Evolutionary conservation across 2,113 vertebrate genomes (phyloP).

Genomic region (Gambusia holbrooki): DNA sequence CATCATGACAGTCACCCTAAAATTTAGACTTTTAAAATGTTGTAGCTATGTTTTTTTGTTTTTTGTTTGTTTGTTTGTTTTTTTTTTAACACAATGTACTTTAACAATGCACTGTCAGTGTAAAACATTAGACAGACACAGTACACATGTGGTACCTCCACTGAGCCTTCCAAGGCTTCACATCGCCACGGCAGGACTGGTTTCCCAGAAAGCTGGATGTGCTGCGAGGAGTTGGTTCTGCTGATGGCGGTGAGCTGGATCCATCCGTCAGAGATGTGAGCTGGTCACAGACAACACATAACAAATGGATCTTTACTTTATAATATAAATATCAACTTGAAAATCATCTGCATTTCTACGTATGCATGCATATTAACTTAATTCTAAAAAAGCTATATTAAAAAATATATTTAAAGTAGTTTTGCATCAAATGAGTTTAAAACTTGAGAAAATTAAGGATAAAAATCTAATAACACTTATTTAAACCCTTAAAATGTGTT

Average conservation of each 20-base stretch:
- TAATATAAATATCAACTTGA: neutral
- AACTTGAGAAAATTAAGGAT: neutral
- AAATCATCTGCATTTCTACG: neutral
- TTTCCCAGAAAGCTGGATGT: slow-evolving; percentile 50
- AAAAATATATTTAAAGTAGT: neutral
- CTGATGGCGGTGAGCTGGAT: slow-evolving; percentile 66
- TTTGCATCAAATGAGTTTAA: neutral
- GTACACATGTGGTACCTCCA: slow-evolving; percentile 63
- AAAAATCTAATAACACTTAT: neutral
- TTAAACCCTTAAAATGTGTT: neutral
- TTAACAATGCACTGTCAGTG: too few relatives aligned
- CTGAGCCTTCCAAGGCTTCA: slow-evolving; percentile 64
- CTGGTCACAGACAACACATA: slow-evolving; percentile 51
- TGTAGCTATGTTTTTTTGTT: too few relatives aligned
- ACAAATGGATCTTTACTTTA: neutral
- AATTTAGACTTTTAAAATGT: too few relatives aligned
- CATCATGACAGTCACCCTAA: too few relatives aligned
- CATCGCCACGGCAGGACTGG: slow-evolving; percentile 73
- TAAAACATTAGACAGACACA: too few relatives aligned
- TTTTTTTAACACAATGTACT: too few relatives aligned
- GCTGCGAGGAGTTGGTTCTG: slow-evolving; percentile 45
- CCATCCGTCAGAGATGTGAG: slow-evolving; percentile 69
- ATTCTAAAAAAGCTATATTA: neutral
- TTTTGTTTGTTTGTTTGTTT: too few relatives aligned
- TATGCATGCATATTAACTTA: neutral